Conservation (phyloP, 2,888 invertebrate species). For the Tanypteryx hageni region DNA sequence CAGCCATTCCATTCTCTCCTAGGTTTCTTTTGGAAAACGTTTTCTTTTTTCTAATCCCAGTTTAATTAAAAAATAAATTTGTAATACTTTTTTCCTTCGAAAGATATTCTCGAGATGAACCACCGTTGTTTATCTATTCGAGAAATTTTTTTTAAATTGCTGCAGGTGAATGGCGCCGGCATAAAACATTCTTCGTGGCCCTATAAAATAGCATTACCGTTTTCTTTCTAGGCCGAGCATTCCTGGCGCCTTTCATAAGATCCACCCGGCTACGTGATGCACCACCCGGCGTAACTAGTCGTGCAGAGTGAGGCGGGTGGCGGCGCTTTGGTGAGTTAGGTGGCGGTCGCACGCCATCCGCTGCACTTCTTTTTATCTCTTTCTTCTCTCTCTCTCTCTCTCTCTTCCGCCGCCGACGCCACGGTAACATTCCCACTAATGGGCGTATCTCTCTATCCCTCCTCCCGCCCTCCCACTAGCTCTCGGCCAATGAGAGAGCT, state of each 20-base stretch:
- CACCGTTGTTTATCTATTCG: too few species aligned
- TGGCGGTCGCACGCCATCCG: too few species aligned
- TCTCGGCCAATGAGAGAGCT: neutral
- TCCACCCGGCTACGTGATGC: neutral
- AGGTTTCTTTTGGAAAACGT: too few species aligned
- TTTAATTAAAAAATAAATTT: too few species aligned
- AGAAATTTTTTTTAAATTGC: too few species aligned
- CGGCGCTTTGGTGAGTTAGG: neutral
- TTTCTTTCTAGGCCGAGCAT: neutral
- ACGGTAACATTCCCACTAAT: neutral
- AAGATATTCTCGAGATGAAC: too few species aligned
- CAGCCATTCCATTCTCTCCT: too few species aligned
- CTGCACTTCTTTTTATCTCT: neutral
- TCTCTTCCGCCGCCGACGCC: neutral
- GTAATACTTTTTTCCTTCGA: too few species aligned
- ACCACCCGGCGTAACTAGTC: constrained; percentile 11
- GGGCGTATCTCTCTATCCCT: neutral
- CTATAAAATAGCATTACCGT: neutral
- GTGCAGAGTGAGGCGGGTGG: neutral
- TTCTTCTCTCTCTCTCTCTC: neutral
- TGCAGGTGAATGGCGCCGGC: too few species aligned
- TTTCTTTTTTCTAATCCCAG: too few species aligned
- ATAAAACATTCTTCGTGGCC: too few species aligned
- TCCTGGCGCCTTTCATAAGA: neutral
- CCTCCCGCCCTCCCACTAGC: neutral